Base-by-base conservation (phyloP, 2,888 invertebrate genomes). In the Xestia c-nigrum region DNA sequence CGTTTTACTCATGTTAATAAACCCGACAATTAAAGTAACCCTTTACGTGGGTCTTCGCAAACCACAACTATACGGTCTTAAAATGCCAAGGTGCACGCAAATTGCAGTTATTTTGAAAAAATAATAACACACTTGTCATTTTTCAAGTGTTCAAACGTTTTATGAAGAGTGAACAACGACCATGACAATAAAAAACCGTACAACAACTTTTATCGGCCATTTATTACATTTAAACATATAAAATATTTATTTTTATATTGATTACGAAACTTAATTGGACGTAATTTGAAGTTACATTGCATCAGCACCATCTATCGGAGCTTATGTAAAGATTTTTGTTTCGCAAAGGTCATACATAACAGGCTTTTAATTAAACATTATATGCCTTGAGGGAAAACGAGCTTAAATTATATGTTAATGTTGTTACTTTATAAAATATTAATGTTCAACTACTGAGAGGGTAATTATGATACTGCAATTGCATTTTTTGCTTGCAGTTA, bases 51-150 rank as follows among this genome's bases (percentile, higher is more conserved):
- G 78, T 73, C 74, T 82, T 70, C 50, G 55, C 67, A 84, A 82
- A 81, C 72, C 78, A 70, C 83, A 83, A 84, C 81, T 88, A 77
- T 81, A 85, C 61, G 68, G 79, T 74, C 46, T 84, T 76, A 74
- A 92, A 94, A 93, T 91, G 90, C 89, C 93, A 93, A 90, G 89
- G 89, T 87, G 85, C 78, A 85, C 77, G 88, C 83, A 89, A 93
- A 91, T 91, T 91, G 85, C 90, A 76, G 89, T 89, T 78, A 86
- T 89, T 89, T 90, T 86, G 85, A 79, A 65, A 82, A 89, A 84
- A 80, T 88, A 88, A 89, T 87, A 78, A 84, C 84, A 67, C 72
- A 85, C 89, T 83, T 90, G 85, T 90, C 81, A 81, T 78, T 85
- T 88, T 89, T 89, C 78, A 83, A 89, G 83, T 83, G 79, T 90